These are phyloP conservation scores for Agonopterix alstromeriana DNA, from an alignment of 2,888 invertebrate genomes.

Conservation along the genomic window DNA sequence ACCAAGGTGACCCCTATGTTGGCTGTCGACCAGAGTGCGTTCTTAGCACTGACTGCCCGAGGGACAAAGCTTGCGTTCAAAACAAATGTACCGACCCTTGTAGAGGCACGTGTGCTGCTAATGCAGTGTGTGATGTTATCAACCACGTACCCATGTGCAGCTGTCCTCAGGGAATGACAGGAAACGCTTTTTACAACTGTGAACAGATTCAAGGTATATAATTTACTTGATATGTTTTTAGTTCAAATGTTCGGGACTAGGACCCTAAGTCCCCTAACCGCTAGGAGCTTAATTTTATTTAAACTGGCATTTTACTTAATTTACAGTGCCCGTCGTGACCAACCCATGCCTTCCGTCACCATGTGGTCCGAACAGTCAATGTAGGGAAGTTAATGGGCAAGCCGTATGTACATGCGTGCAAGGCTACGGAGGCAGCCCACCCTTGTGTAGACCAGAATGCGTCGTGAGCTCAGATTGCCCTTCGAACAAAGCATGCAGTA, in stretches of 20 bases:
- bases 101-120: constrained; percentile 81
- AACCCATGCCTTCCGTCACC: constrained; percentile 85
- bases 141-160: constrained; percentile 85
- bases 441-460: constrained; percentile 87
- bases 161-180: constrained; percentile 81
- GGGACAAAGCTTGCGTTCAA: constrained; percentile 79
- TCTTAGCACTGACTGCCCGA: constrained; percentile 79
- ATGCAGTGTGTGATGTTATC: constrained; percentile 83
- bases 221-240: background rate
- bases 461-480: constrained; percentile 85
- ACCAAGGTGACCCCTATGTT: constrained; percentile 81
- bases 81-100: constrained; percentile 85
- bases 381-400: constrained; percentile 79
- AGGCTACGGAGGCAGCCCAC: constrained; percentile 83
- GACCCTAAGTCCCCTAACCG: too few species aligned
- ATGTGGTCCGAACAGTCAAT: constrained; percentile 87
- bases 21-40: constrained; percentile 85
- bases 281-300: background rate
- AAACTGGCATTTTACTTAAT: constrained; percentile 4
- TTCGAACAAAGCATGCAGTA: constrained; percentile 82
- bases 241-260: too few species aligned
- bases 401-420: constrained; percentile 85
- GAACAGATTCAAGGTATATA: constrained; percentile 64
- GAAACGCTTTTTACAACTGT: constrained; percentile 82
- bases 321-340: constrained; percentile 49